phyloP scores from a whole-genome alignment of 2,113 vertebrate species.

The Lontra canadensis region DNA sequence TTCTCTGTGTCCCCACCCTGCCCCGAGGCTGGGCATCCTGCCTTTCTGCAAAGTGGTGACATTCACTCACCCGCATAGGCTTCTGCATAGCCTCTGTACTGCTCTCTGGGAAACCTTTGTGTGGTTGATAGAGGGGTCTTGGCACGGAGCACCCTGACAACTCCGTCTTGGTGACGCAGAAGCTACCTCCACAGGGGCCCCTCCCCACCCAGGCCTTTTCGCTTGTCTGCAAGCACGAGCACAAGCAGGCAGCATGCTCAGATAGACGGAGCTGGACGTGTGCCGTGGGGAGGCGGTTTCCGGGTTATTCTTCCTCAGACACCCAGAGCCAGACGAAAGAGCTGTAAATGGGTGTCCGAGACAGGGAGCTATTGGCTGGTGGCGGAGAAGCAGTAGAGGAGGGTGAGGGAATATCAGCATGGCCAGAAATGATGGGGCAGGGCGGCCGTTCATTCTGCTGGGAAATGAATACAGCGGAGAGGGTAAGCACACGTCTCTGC shows the following conservation, averaged over 20 bases:
- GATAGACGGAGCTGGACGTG: not conserved
- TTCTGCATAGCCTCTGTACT: slow-evolving; percentile 71
- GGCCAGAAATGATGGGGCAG: not conserved
- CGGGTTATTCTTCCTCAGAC: not conserved
- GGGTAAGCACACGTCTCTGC: not conserved
- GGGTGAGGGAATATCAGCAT: accelerated
- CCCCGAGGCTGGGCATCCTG: slow-evolving; percentile 50
- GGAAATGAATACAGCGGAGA: accelerated
- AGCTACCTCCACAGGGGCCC: not conserved
- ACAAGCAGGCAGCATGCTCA: not conserved
- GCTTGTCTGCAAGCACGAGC: accelerated
- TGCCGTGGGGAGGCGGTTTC: not conserved
- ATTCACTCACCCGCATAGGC: slow-evolving; percentile 66
- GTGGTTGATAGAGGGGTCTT: slow-evolving; percentile 1
- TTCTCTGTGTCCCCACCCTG: not conserved
- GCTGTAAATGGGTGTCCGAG: not conserved
- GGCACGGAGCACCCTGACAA: slow-evolving; percentile 6
- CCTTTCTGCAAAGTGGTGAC: slow-evolving; percentile 68
- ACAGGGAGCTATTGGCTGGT: not conserved
- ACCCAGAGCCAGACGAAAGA: not conserved
- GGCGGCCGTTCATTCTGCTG: not conserved
- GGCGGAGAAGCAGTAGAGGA: not conserved
- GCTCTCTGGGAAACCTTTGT: slow-evolving; percentile 70
- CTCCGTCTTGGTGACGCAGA: not conserved
- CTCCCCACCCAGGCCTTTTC: not conserved